A percentile compares a stretch with the other conserved stretches of the same genome.
Evolutionary conservation across 2,113 vertebrate genomes (phyloP).

Genomic region (Varanus komodoensis): DNA sequence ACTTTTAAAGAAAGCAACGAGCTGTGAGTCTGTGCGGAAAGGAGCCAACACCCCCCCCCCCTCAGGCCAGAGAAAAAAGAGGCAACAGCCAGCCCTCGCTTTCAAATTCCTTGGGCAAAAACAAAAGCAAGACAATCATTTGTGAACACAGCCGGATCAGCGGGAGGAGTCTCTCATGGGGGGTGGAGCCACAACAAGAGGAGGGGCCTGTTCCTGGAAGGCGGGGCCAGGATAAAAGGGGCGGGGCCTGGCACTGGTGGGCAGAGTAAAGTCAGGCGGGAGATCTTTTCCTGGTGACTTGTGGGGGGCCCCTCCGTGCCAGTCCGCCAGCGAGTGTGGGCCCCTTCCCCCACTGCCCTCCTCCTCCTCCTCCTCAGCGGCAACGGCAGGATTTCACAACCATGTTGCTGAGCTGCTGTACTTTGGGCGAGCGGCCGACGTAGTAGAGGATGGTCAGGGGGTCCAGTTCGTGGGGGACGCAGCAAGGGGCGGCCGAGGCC

Average conservation of each 20-base stretch:
- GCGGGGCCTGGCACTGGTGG: neutral
- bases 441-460: constrained; percentile 90
- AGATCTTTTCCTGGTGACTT: neutral
- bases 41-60: neutral
- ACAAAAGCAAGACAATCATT: neutral
- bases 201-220: neutral
- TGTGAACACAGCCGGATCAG: neutral
- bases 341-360: neutral
- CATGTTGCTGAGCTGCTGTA: constrained; percentile 89
- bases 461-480: constrained; percentile 85
- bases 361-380: constrained; percentile 69
- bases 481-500: constrained; percentile 85
- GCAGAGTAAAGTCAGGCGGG: neutral
- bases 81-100: too few species aligned
- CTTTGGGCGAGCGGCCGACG: constrained; percentile 85
- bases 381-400: constrained; percentile 89
- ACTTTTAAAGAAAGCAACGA: neutral
- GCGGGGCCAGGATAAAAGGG: neutral
- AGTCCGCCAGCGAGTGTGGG: neutral
- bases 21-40: too few species aligned
- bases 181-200: neutral
- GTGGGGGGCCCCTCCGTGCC: neutral
- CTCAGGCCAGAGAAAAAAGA: neutral
- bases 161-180: neutral
- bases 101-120: neutral